phyloP scores from a whole-genome alignment of 2,888 invertebrate genomes.

The Scaptomyza caliginosa region DNA sequence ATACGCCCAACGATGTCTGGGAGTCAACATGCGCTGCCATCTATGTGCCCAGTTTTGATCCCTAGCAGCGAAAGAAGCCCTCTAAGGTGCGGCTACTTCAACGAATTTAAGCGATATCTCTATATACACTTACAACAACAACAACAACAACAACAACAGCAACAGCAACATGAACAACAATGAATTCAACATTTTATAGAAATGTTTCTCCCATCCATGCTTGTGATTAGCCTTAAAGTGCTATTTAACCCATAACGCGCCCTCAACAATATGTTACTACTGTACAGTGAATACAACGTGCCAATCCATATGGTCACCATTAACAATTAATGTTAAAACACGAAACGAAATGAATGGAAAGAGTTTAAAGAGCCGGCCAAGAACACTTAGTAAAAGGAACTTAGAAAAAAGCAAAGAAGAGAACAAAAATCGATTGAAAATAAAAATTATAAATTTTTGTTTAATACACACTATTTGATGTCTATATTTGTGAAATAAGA shows the following conservation, averaged over 20 bases:
- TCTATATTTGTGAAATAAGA: neutral
- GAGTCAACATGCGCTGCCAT: slow-evolving; percentile 88
- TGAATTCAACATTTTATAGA: neutral
- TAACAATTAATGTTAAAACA: slow-evolving; percentile 25
- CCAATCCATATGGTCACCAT: slow-evolving; percentile 48
- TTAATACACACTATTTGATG: slow-evolving; percentile 16
- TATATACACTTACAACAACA: neutral
- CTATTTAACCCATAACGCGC: neutral
- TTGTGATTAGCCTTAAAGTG: slow-evolving; percentile 36
- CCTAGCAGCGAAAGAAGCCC: slow-evolving; percentile 17
- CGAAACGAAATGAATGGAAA: neutral
- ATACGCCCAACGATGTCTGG: slow-evolving; percentile 89
- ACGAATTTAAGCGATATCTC: slow-evolving; percentile 17
- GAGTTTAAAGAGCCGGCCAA: slow-evolving; percentile 25
- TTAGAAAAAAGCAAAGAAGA: neutral
- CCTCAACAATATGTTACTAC: slow-evolving; percentile 11
- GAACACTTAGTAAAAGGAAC: slow-evolving; percentile 24
- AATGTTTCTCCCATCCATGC: slow-evolving; percentile 27
- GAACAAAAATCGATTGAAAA: slow-evolving; percentile 13
- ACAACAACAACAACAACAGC: neutral
- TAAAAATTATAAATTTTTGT: slow-evolving; percentile 21
- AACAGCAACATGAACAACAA: neutral
- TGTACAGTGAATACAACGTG: slow-evolving; percentile 64
- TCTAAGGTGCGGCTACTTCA: neutral
- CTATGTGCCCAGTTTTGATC: slow-evolving; percentile 86